Evolutionary conservation across 2,113 vertebrate species (phyloP), one percentile per base, ranked within the genome.

Genomic region (Pseudorhombus dupliciocellatus): DNA sequence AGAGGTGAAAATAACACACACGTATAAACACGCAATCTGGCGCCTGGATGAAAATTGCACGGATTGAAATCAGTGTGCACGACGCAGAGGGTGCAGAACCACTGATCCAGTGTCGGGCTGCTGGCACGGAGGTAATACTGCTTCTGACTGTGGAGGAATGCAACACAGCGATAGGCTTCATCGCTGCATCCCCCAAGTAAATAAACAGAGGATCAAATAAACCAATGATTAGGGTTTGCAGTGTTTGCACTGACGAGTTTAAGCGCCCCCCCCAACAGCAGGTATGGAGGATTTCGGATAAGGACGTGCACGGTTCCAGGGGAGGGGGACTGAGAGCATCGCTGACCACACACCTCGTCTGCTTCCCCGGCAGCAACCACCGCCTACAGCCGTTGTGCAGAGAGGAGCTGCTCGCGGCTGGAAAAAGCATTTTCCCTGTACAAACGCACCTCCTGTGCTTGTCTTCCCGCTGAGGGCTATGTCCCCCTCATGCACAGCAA

Each of bases 101-200:
- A 69, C 42, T 9, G 16, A 54, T 75, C 54, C 73, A 70, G 54
- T 48, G 63, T 57, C 15, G 53, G 55, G 76, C 63, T 77, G 69
- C 61, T 81, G 55, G 21, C 75, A 76, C 63, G 11, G 66, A 53
- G 75, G 79, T 70, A 76, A 70, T 18, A 37, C 60, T 65, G 46
- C 60, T 21, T 55, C 64, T 30, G 62, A 25, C 50, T 88, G 89
- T 90, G 74, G 57, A 90, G 88, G 90, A 92, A 92, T 90, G 84
- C 84, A 83, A 75, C 79, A n/a, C 79, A 37, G 52, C 10, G 69
- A 72, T 51, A 40, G 70, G 28, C 28, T 31, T 31, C 16, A 57
- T 22, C 21, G 37, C 22, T 25, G 64, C 42, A n/a, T 34, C 70
- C 4, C 40, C 26, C 40, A 15, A 11, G 8, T 16, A 46, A 15